These are phyloP conservation scores for Neopelma chrysocephalum DNA, from an alignment of 2,797 vertebrate species.

Conservation along the genomic window DNA sequence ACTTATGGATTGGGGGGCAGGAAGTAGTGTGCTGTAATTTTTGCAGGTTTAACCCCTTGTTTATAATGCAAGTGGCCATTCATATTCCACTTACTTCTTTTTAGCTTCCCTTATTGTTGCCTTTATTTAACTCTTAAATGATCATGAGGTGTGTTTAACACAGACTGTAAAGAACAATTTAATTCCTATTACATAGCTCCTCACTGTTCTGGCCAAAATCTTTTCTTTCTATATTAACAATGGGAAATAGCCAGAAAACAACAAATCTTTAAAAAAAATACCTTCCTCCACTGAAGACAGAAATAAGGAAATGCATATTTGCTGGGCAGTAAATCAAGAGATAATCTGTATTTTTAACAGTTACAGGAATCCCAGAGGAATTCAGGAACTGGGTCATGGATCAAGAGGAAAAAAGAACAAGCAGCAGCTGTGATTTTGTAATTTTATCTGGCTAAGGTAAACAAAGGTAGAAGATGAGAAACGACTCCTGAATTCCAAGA, in stretches of 20 bases:
- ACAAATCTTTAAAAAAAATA: conserved; percentile 11
- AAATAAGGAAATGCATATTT: conserved; percentile 49
- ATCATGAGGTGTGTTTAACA: conserved; percentile 39
- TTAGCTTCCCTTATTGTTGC: background rate
- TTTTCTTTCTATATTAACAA: conserved; percentile 1
- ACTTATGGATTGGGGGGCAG: fast-evolving
- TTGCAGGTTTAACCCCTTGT: background rate
- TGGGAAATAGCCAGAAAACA: conserved; percentile 26
- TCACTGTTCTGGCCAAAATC: background rate
- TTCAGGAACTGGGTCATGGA: conserved; percentile 56
- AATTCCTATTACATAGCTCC: conserved; percentile 22
- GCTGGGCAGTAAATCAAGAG: conserved; percentile 44
- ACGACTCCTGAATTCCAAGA: conserved; percentile 18
- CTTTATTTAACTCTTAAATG: background rate
- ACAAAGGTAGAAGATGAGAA: conserved; percentile 14
- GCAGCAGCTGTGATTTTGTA: conserved; percentile 36
- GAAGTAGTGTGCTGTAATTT: background rate
- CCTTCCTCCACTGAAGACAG: background rate
- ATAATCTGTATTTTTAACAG: conserved; percentile 48
- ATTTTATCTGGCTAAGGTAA: conserved; percentile 33
- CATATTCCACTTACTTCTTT: background rate
- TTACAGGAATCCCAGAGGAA: conserved; percentile 17
- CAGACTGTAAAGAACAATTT: conserved; percentile 43
- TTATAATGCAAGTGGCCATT: background rate
- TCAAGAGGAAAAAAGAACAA: conserved; percentile 10